Percentiles rank a stretch among this genome's conserved stretches.
These are phyloP conservation scores for Caradrina kadenii DNA, from an alignment of 2,888 invertebrate species.

Conservation along the genomic window DNA sequence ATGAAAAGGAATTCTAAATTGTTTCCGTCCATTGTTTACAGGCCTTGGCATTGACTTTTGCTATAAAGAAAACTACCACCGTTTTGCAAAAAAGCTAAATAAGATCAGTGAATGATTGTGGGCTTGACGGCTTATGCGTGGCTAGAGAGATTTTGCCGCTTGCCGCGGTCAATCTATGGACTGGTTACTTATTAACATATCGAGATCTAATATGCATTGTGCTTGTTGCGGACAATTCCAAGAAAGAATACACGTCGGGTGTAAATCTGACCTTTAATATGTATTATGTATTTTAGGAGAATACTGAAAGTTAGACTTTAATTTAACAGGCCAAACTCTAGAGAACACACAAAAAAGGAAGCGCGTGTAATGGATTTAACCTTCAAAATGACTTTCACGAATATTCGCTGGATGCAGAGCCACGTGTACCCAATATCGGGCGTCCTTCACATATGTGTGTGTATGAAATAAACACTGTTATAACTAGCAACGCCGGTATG, in stretches of 20 bases:
- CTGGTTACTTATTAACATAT: too few species aligned
- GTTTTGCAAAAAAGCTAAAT: not conserved
- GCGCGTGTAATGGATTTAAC: not conserved
- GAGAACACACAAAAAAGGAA: not conserved
- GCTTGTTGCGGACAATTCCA: too few species aligned
- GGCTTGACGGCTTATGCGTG: too few species aligned
- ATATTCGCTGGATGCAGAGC: conserved; percentile 6
- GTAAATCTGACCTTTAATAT: too few species aligned
- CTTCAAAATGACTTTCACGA: conserved; percentile 5
- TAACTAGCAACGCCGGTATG: conserved; percentile 6
- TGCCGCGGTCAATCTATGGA: too few species aligned
- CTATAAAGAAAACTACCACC: not conserved
- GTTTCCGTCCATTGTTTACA: conserved; percentile 8
- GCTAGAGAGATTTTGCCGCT: too few species aligned
- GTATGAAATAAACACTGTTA: not conserved
- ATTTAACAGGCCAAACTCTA: not conserved
- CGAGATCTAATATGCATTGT: too few species aligned
- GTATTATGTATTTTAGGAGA: too few species aligned
- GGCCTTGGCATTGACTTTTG: conserved; percentile 3
- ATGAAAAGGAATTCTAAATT: conserved; percentile 12
- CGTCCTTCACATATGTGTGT: not conserved
- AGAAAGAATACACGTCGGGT: too few species aligned
- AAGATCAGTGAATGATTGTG: too few species aligned
- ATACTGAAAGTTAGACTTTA: too few species aligned
- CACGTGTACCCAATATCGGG: conserved; percentile 12